These are phyloP conservation scores for Yponomeuta malinellus DNA, from an alignment of 2,888 invertebrate species.

Conservation along the genomic window DNA sequence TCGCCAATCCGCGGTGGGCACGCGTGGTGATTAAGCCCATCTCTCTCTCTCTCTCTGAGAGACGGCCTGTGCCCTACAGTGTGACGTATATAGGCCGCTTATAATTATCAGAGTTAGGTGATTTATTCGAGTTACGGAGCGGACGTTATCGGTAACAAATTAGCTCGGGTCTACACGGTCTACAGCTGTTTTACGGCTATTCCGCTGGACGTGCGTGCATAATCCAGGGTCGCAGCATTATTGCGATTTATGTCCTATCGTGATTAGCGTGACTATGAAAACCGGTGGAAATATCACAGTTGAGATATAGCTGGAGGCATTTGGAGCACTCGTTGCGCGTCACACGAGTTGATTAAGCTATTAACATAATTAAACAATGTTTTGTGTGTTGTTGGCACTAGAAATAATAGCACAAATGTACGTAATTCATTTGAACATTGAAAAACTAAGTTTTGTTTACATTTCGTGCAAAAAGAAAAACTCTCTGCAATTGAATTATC, in stretches of 20 bases:
- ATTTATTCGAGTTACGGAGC: neutral
- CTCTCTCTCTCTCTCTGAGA: no score
- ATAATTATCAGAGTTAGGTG: neutral
- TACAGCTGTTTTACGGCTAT: neutral
- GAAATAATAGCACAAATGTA: neutral
- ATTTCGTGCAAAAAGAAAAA: no score
- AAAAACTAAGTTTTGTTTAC: no score
- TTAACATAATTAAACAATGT: neutral
- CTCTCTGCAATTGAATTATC: no score
- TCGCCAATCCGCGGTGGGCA: no score
- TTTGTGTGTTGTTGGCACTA: neutral
- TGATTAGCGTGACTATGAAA: neutral
- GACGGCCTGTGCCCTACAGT: no score
- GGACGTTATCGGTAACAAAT: conserved; percentile 1
- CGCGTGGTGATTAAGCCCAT: no score
- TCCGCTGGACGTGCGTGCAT: neutral
- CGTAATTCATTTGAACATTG: neutral
- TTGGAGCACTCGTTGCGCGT: neutral
- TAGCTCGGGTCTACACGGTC: neutral
- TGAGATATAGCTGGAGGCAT: neutral
- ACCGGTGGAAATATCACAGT: neutral
- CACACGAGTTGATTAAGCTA: neutral
- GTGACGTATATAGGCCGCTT: no score
- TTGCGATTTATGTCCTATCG: conserved; percentile 2
- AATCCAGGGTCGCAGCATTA: neutral